Conservation (phyloP, 1,140 invertebrate genomes). For the Araneus ventricosus region DNA sequence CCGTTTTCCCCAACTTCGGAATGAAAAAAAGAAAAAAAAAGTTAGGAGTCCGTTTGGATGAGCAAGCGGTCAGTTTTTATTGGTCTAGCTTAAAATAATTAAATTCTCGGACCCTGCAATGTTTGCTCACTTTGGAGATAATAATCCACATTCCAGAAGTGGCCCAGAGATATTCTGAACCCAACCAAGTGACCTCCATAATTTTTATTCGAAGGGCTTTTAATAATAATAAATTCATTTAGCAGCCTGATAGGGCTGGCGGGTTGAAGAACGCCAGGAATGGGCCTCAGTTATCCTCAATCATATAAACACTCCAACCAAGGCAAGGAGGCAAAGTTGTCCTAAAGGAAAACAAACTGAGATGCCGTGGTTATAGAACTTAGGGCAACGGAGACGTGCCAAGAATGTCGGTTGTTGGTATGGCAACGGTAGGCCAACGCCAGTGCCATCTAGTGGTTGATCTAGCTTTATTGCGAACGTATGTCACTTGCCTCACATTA, state of each 20-base stretch:
- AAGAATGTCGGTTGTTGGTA: slow-evolving; percentile 73
- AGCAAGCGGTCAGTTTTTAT: slow-evolving; percentile 48
- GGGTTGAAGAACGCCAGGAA: slow-evolving; percentile 37
- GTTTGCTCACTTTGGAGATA: slow-evolving; percentile 56
- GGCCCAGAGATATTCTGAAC: slow-evolving; percentile 5
- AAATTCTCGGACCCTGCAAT: slow-evolving; percentile 62
- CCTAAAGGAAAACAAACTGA: slow-evolving; percentile 71
- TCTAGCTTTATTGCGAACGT: slow-evolving; percentile 70
- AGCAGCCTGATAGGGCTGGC: slow-evolving; percentile 47
- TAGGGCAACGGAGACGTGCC: slow-evolving; percentile 51
- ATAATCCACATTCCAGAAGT: slow-evolving; percentile 67
- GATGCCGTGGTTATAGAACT: slow-evolving; percentile 23
- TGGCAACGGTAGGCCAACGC: slow-evolving; percentile 63
- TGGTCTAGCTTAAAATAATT: slow-evolving; percentile 66
- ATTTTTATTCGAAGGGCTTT: slow-evolving; percentile 66
- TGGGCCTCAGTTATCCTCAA: slow-evolving; percentile 53
- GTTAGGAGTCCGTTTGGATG: neutral
- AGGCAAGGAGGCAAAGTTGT: slow-evolving; percentile 68
- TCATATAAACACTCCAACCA: slow-evolving; percentile 71
- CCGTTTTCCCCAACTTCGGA: neutral
- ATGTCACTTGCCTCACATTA: slow-evolving; percentile 70
- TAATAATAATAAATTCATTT: slow-evolving; percentile 74
- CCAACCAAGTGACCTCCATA: slow-evolving; percentile 58
- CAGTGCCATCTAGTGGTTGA: slow-evolving; percentile 67
- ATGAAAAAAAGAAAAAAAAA: neutral